A percentile compares a stretch with the other conserved stretches of the same genome.
Evolutionary conservation across 2,888 invertebrate genomes (phyloP).

Genomic region (Drosophila macrothrix): DNA sequence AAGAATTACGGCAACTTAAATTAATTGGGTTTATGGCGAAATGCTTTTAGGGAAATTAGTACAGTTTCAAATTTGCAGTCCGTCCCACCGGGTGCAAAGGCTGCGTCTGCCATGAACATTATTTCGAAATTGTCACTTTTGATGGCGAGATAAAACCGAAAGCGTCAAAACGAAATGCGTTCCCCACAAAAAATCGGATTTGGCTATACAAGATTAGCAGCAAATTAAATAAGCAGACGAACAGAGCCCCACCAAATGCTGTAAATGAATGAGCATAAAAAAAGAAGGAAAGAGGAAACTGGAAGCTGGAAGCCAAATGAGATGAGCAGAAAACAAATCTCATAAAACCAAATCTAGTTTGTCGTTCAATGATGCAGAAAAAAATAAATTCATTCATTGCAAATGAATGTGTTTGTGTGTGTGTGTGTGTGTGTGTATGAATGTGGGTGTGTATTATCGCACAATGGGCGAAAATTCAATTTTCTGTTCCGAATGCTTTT

Average conservation of each 20-base stretch:
- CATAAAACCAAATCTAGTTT: constrained; percentile 80
- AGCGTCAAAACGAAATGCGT: constrained; percentile 36
- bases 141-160: constrained; percentile 64
- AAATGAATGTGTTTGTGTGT: constrained; percentile 25
- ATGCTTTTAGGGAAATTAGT: constrained; percentile 79
- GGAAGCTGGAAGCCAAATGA: constrained; percentile 47
- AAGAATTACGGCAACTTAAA: constrained; percentile 73
- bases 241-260: constrained; percentile 41
- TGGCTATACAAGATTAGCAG: constrained; percentile 74
- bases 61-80: constrained; percentile 61
- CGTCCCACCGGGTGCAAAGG: constrained; percentile 18
- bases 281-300: background rate
- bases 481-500: constrained; percentile 12
- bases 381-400: constrained; percentile 67
- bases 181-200: constrained; percentile 55
- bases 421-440: constrained; percentile 1
- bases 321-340: constrained; percentile 73
- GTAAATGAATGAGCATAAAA: constrained; percentile 54
- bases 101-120: constrained; percentile 42
- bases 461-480: constrained; percentile 54
- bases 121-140: constrained; percentile 73
- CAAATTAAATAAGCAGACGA: constrained; percentile 79
- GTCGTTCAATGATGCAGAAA: constrained; percentile 80
- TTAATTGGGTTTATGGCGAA: constrained; percentile 80
- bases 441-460: constrained; percentile 13